phyloP scores from a whole-genome alignment of 2,888 invertebrate genomes.

The Scaptodrosophila latifasciaeformis region DNA sequence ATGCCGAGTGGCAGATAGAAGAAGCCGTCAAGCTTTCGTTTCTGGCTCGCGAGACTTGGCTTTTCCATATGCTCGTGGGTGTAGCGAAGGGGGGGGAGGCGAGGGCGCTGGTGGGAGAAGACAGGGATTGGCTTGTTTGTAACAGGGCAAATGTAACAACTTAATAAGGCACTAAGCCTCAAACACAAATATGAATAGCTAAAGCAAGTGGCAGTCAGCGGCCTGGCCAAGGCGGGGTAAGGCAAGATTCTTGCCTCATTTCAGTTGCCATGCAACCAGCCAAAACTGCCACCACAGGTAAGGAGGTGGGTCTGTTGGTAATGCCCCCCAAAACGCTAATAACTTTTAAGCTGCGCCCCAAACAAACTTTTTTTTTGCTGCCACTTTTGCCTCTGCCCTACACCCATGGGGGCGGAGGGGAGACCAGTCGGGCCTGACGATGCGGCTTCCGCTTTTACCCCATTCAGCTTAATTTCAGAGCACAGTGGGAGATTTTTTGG shows the following conservation, averaged over 20 bases:
- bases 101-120: no score
- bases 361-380: conserved; percentile 46
- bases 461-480: conserved; percentile 56
- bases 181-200: conserved; percentile 68
- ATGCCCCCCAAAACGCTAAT: conserved; percentile 60
- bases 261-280: conserved; percentile 30
- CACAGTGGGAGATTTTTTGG: conserved; percentile 30
- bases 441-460: conserved; percentile 61
- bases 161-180: conserved; percentile 68
- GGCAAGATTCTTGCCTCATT: conserved; percentile 49
- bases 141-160: conserved; percentile 66
- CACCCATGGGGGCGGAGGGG: no score
- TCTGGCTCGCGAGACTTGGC: no score
- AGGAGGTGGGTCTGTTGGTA: conserved; percentile 1
- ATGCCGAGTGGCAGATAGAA: no score
- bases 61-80: no score
- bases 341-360: conserved; percentile 63
- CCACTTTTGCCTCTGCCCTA: conserved; percentile 13
- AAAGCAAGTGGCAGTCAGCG: conserved; percentile 26
- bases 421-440: conserved; percentile 48
- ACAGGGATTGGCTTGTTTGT: conserved; percentile 56
- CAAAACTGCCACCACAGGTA: background rate
- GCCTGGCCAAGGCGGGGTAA: no score
- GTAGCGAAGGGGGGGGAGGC: no score
- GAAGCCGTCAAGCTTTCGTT: no score